Conservation (phyloP, 2,797 vertebrate genomes). For the Hyperoplus immaculatus region DNA sequence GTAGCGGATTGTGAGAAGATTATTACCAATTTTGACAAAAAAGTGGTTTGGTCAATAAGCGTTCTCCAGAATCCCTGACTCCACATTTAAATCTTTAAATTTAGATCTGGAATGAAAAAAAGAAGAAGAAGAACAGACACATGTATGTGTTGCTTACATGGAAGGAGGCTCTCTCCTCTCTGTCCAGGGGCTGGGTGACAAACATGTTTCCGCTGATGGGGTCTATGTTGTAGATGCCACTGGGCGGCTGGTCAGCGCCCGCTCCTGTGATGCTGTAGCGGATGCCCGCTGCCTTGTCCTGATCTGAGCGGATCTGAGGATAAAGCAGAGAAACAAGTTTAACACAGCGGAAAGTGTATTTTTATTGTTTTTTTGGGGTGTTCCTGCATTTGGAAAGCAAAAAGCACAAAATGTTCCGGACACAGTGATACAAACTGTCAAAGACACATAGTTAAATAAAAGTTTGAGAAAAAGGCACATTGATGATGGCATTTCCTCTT, state of each 20-base stretch:
- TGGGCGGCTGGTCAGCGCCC: constrained; percentile 96
- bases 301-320: constrained; percentile 96
- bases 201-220: constrained; percentile 97
- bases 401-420: constrained; percentile 35
- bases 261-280: constrained; percentile 98
- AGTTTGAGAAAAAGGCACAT: constrained; percentile 18
- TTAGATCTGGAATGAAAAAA: constrained; percentile 24
- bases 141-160: constrained; percentile 86
- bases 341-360: constrained; percentile 14
- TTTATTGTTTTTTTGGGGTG: constrained; percentile 9
- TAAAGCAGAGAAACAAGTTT: constrained; percentile 51
- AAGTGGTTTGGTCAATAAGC: too few relatives aligned
- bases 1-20: too few relatives aligned
- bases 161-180: constrained; percentile 96
- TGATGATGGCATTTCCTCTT: constrained; percentile 38
- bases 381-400: constrained; percentile 2
- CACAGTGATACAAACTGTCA: constrained; percentile 25
- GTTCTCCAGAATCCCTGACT: too few relatives aligned
- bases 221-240: constrained; percentile 97
- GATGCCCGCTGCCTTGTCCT: constrained; percentile 97
- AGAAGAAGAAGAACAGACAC: constrained; percentile 23
- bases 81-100: too few relatives aligned
- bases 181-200: constrained; percentile 95
- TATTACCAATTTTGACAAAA: too few relatives aligned
- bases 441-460: constrained; percentile 30